Conservation (phyloP, 2,797 vertebrate species). For the Peromyscus nudipes region DNA sequence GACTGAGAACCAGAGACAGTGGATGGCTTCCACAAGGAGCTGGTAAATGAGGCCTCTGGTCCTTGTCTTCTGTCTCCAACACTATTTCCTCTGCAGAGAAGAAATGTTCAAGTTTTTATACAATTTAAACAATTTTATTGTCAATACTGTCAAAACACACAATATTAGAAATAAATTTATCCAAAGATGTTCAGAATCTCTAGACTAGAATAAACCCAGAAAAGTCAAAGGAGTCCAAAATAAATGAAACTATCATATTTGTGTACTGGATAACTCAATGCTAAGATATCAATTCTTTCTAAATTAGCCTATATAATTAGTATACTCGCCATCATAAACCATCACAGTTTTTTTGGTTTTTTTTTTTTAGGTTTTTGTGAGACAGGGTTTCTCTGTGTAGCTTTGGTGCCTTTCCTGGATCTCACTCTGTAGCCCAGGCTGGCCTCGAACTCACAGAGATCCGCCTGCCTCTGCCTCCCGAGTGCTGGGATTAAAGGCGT, state of each 20-base stretch:
- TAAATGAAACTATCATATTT: too few species aligned
- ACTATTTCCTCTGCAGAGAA: neutral
- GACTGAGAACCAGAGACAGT: neutral
- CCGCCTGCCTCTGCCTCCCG: too few species aligned
- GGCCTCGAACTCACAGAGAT: too few species aligned
- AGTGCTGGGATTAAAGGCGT: too few species aligned
- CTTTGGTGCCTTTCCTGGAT: too few species aligned
- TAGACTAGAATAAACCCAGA: neutral
- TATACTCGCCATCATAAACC: neutral
- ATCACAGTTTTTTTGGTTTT: neutral
- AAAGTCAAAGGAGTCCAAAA: neutral
- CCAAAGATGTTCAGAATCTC: neutral
- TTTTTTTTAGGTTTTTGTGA: too few species aligned
- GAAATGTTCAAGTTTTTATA: neutral
- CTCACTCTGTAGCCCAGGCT: too few species aligned
- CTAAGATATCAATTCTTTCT: neutral
- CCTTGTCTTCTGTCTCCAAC: neutral
- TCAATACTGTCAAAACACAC: neutral
- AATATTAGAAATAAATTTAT: neutral
- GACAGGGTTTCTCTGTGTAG: too few species aligned
- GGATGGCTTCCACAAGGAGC: neutral
- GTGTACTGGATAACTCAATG: neutral
- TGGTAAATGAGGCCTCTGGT: neutral
- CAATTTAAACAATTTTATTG: neutral
- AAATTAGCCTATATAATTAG: neutral